Evolutionary conservation across 1,140 invertebrate genomes (phyloP).

Genomic region (Drosophila auraria): DNA sequence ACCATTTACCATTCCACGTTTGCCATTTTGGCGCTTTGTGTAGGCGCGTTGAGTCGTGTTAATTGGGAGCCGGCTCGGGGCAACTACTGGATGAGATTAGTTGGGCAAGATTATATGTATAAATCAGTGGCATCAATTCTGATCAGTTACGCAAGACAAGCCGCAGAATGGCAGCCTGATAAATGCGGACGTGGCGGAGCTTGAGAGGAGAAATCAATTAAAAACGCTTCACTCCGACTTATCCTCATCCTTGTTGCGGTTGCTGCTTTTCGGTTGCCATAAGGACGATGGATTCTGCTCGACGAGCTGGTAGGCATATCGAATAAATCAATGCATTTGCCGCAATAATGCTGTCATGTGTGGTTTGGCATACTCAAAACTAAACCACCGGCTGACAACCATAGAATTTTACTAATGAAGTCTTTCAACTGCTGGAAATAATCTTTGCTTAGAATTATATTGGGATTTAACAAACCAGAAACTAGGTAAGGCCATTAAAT

Average conservation of each 20-base stretch:
- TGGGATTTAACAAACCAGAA: background rate
- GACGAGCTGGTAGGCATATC: constrained; percentile 18
- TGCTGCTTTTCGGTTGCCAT: constrained; percentile 34
- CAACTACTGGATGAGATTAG: constrained; percentile 68
- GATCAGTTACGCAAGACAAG: constrained; percentile 57
- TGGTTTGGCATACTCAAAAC: constrained; percentile 17
- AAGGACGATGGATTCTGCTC: constrained; percentile 1
- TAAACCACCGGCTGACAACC: constrained; percentile 5
- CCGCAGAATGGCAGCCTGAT: constrained; percentile 42
- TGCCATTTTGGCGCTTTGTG: constrained; percentile 36
- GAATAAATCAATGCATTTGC: constrained; percentile 39
- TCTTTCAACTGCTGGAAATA: constrained; percentile 1
- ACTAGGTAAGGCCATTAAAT: no score
- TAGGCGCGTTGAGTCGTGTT: constrained; percentile 76
- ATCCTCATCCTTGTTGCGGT: constrained; percentile 26
- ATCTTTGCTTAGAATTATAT: background rate
- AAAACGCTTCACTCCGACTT: constrained; percentile 61
- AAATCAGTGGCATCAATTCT: constrained; percentile 67
- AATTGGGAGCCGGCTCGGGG: constrained; percentile 52
- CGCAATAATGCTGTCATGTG: constrained; percentile 42
- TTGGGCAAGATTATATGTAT: constrained; percentile 47
- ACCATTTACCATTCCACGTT: constrained; percentile 29
- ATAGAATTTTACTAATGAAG: constrained; percentile 14
- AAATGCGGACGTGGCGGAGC: constrained; percentile 26
- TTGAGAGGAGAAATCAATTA: constrained; percentile 70